Evolutionary conservation across 2,888 invertebrate species (phyloP).

Genomic region (Hemaris fuciformis): DNA sequence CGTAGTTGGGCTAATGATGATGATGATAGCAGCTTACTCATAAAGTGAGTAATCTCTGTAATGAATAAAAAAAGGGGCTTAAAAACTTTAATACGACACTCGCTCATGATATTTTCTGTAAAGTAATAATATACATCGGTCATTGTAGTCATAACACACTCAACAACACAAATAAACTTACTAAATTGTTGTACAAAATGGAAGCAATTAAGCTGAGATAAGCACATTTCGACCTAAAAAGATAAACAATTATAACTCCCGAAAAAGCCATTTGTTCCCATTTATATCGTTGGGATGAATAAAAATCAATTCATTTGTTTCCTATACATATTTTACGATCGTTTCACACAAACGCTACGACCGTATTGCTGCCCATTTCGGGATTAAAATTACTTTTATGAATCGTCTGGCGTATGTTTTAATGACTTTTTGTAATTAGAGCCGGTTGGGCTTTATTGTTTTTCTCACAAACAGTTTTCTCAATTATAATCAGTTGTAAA

Average conservation of each 20-base stretch:
- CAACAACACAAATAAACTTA: too few species aligned
- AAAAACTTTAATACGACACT: too few species aligned
- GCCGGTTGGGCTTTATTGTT: neutral
- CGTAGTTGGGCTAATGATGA: too few species aligned
- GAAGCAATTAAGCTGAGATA: neutral
- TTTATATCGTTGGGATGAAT: neutral
- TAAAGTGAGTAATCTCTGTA: too few species aligned
- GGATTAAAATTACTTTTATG: conserved; percentile 2
- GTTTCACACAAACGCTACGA: neutral
- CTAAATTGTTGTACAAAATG: neutral
- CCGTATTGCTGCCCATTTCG: neutral
- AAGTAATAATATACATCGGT: too few species aligned
- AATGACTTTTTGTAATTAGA: neutral
- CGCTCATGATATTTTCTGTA: too few species aligned
- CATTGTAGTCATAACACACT: too few species aligned
- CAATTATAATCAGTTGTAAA: neutral
- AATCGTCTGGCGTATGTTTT: neutral
- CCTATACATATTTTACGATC: neutral
- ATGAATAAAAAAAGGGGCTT: too few species aligned
- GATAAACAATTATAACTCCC: conserved; percentile 2
- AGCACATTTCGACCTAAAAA: neutral
- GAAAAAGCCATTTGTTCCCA: neutral
- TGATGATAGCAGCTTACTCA: too few species aligned
- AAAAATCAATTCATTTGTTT: conserved; percentile 7
- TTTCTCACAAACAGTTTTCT: neutral